These are phyloP conservation scores for Hylaeus volcanicus DNA, from an alignment of 1,140 invertebrate genomes.

Conservation along the genomic window DNA sequence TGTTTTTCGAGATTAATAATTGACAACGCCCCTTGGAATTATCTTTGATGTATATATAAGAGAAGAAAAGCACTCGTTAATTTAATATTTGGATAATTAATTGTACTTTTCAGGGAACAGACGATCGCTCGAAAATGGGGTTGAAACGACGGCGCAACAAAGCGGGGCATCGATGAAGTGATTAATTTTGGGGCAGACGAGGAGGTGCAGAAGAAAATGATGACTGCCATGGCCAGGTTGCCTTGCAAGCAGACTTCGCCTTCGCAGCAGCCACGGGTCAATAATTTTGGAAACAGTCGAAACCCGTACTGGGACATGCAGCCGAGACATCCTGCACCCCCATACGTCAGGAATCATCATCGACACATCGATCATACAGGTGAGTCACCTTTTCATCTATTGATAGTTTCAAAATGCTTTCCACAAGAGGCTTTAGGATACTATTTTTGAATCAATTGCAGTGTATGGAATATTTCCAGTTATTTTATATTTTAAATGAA, in stretches of 20 bases:
- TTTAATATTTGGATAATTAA: too few relatives aligned
- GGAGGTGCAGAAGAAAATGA: constrained; percentile 71
- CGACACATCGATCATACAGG: constrained; percentile 75
- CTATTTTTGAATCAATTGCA: too few relatives aligned
- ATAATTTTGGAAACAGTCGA: constrained; percentile 68
- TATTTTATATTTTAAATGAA: too few relatives aligned
- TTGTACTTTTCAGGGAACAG: constrained; percentile 60
- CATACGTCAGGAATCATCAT: constrained; percentile 74
- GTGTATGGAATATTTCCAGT: too few relatives aligned
- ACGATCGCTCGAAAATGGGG: constrained; percentile 72
- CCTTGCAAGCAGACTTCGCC: constrained; percentile 77
- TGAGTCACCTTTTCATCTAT: constrained; percentile 38
- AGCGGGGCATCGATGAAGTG: constrained; percentile 56
- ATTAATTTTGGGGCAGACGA: constrained; percentile 45
- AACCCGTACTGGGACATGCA: constrained; percentile 78
- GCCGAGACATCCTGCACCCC: constrained; percentile 69
- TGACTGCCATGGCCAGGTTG: constrained; percentile 79
- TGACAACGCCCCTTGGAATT: too few relatives aligned
- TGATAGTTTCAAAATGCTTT: too few relatives aligned
- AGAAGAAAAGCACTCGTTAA: too few relatives aligned
- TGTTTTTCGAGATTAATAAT: too few relatives aligned
- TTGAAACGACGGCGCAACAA: constrained; percentile 74
- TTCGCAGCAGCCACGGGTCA: constrained; percentile 72
- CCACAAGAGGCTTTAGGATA: too few relatives aligned
- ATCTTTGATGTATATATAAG: too few relatives aligned